Conservation (phyloP, 2,797 vertebrate species). For the Picus viridis region DNA sequence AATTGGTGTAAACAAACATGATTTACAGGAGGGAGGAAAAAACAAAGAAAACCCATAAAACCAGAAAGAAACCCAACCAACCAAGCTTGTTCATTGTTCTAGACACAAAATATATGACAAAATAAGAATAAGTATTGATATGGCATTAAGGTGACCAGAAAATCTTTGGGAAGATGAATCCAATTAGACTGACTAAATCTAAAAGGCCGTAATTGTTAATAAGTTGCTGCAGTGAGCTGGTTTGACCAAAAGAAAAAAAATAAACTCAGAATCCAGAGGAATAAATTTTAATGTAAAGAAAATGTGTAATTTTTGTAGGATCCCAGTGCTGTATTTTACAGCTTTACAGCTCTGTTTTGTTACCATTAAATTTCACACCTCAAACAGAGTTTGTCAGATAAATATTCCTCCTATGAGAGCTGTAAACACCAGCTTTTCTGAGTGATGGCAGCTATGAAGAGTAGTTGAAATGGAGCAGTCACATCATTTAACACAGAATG, state of each 20-base stretch:
- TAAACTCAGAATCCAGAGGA: neutral
- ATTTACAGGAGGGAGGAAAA: neutral
- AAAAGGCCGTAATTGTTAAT: neutral
- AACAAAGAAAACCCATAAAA: neutral
- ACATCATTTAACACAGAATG: neutral
- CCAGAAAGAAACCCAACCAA: rapidly evolving
- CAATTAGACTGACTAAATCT: neutral
- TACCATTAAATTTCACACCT: neutral
- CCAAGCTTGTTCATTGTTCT: neutral
- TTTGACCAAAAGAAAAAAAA: neutral
- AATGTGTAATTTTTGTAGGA: neutral
- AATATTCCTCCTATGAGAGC: neutral
- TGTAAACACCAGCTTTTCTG: neutral
- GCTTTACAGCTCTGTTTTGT: neutral
- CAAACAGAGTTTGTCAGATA: neutral
- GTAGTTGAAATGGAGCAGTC: neutral
- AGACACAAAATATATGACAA: neutral
- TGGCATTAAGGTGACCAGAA: neutral
- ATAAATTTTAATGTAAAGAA: neutral
- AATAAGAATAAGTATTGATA: neutral
- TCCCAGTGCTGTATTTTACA: neutral
- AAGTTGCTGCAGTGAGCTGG: neutral
- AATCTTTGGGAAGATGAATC: neutral
- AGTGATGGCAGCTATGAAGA: neutral
- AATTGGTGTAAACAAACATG: constrained; percentile 42